Percentiles rank a stretch among this genome's conserved stretches.
phyloP scores from a whole-genome alignment of 2,888 invertebrate genomes.

The Tipula lateralis region DNA sequence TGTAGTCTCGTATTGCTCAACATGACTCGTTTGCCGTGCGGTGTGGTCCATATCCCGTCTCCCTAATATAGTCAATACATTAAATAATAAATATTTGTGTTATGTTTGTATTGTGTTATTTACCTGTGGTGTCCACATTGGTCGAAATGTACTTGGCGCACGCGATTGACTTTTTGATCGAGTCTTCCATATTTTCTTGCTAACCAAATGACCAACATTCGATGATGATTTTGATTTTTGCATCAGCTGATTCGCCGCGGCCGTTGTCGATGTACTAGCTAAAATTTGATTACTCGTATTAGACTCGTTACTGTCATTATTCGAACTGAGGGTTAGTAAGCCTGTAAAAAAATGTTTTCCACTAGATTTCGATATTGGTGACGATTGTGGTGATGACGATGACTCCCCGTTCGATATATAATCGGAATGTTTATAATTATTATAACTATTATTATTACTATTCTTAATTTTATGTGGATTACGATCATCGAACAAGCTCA shows the following conservation, averaged over 20 bases:
- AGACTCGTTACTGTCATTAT: not conserved
- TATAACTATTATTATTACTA: slow-evolving; percentile 2
- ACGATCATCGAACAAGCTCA: slow-evolving; percentile 29
- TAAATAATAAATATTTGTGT: slow-evolving; percentile 28
- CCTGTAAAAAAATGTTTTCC: slow-evolving; percentile 61
- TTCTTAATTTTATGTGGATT: not conserved
- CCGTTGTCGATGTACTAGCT: slow-evolving; percentile 49
- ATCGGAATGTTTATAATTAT: slow-evolving; percentile 3
- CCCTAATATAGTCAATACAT: slow-evolving; percentile 52
- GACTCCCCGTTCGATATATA: not conserved
- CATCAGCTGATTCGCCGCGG: slow-evolving; percentile 56
- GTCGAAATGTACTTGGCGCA: slow-evolving; percentile 41
- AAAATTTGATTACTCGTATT: slow-evolving; percentile 66
- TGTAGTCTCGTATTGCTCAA: slow-evolving; percentile 61
- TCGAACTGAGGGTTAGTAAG: slow-evolving; percentile 44
- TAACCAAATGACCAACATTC: slow-evolving; percentile 79
- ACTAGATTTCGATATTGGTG: slow-evolving; percentile 48
- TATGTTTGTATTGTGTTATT: slow-evolving; percentile 41
- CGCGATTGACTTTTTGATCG: slow-evolving; percentile 78
- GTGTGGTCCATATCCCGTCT: slow-evolving; percentile 73
- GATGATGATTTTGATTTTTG: slow-evolving; percentile 87
- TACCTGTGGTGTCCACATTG: slow-evolving; percentile 83
- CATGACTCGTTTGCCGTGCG: slow-evolving; percentile 57
- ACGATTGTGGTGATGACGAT: not conserved
- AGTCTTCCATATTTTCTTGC: slow-evolving; percentile 79